phyloP scores from a whole-genome alignment of 2,888 invertebrate genomes.

The Anaspis maculata region DNA sequence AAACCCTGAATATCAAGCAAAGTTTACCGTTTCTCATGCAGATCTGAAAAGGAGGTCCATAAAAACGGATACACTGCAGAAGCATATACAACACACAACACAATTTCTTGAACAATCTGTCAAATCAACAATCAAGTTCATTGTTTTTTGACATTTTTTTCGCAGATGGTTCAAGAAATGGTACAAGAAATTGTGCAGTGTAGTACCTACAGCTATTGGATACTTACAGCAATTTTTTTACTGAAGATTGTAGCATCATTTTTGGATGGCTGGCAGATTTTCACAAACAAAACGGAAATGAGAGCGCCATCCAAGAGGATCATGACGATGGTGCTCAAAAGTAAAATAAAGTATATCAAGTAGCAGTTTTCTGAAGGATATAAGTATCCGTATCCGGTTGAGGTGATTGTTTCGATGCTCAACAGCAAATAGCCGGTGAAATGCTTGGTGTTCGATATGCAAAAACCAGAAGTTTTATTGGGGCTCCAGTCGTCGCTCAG shows the following conservation, averaged over 20 bases:
- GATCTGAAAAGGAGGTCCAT: slow-evolving; percentile 17
- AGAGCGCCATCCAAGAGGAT: slow-evolving; percentile 26
- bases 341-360: slow-evolving; percentile 17
- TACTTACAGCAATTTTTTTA: slow-evolving; percentile 54
- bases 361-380: slow-evolving; percentile 20
- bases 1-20: slow-evolving; percentile 68
- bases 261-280: slow-evolving; percentile 49
- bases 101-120: too few species aligned
- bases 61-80: slow-evolving; percentile 1
- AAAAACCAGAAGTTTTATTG: slow-evolving; percentile 12
- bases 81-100: too few species aligned
- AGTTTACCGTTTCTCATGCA: slow-evolving; percentile 46
- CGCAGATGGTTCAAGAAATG: too few species aligned
- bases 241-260: slow-evolving; percentile 51
- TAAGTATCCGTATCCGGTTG: slow-evolving; percentile 21
- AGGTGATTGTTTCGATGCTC: slow-evolving; percentile 22
- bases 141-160: too few species aligned
- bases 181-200: too few species aligned
- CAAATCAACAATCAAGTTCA: too few species aligned
- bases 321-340: slow-evolving; percentile 15
- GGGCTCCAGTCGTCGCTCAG: slow-evolving; percentile 6
- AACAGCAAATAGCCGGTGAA: slow-evolving; percentile 22
- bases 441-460: slow-evolving; percentile 11
- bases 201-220: slow-evolving; percentile 1
- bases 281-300: slow-evolving; percentile 50